Percentiles rank a stretch among this genome's conserved stretches.
These are phyloP conservation scores for Pandion haliaetus DNA, from an alignment of 2,113 vertebrate species.

Conservation along the genomic window DNA sequence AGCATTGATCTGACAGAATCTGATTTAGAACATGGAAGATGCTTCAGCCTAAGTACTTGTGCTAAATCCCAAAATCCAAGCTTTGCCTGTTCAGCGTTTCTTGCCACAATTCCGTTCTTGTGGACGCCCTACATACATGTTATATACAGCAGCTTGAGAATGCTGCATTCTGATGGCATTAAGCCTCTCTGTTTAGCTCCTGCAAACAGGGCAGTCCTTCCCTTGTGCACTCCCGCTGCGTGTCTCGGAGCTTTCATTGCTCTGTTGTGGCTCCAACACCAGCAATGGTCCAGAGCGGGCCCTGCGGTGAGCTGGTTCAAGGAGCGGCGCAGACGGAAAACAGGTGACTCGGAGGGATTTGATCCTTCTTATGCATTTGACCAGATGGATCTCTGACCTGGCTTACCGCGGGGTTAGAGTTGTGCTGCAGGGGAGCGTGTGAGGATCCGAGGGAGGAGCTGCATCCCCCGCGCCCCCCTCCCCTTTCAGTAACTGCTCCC, in stretches of 20 bases:
- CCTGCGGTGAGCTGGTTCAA: background rate
- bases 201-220: background rate
- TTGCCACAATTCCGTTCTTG: background rate
- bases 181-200: background rate
- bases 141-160: background rate
- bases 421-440: background rate
- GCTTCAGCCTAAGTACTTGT: background rate
- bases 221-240: fast-evolving
- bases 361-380: background rate
- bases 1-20: background rate
- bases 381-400: background rate
- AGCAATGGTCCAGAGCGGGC: fast-evolving
- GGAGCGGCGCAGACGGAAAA: background rate
- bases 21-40: background rate
- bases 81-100: background rate
- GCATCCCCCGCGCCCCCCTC: fast-evolving
- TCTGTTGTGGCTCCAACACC: background rate
- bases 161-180: background rate
- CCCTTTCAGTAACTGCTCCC: background rate
- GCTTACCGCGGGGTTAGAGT: background rate
- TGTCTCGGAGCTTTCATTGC: fast-evolving
- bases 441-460: background rate
- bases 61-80: constrained; percentile 18
- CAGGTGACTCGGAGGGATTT: background rate
- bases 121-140: fast-evolving